These are phyloP conservation scores for Trididemnum miniatum DNA, from an alignment of 23 tunicate species.

Conservation along the genomic window DNA sequence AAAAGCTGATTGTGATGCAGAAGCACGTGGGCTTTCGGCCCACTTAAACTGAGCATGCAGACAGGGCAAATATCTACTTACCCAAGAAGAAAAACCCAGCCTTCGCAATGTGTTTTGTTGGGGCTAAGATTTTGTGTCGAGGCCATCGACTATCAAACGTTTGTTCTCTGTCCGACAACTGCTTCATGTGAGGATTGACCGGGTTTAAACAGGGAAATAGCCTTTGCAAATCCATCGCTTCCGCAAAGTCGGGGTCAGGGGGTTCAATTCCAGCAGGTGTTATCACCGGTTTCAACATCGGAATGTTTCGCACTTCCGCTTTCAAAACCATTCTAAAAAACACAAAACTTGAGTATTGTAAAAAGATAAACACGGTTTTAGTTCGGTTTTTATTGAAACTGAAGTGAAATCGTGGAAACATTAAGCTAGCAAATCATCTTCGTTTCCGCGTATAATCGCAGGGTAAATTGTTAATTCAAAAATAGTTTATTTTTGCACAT, in stretches of 20 bases:
- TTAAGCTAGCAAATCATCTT: no score
- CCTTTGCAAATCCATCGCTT: neutral
- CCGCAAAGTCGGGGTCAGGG: conserved; percentile 15
- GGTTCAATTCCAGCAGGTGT: neutral
- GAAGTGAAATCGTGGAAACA: no score
- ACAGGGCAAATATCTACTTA: no score
- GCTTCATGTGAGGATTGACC: conserved; percentile 15
- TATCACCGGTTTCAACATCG: neutral
- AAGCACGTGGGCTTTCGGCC: no score
- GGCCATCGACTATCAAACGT: conserved; percentile 32
- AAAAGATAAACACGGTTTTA: neutral
- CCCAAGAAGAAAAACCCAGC: conserved; percentile 35
- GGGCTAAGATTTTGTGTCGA: neutral
- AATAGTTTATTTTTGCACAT: no score
- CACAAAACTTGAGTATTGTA: neutral
- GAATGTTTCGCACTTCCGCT: conserved; percentile 6
- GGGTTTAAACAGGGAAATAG: conserved; percentile 29
- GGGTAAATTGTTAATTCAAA: no score
- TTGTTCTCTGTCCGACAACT: neutral
- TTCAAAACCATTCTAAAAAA: conserved; percentile 10
- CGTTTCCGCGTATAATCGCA: no score
- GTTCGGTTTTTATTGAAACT: neutral
- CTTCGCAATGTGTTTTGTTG: conserved; percentile 11
- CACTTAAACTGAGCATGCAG: no score
- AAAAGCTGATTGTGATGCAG: no score